These are phyloP conservation scores for Acanthiza pusilla DNA, from an alignment of 2,797 vertebrate genomes.

Conservation along the genomic window DNA sequence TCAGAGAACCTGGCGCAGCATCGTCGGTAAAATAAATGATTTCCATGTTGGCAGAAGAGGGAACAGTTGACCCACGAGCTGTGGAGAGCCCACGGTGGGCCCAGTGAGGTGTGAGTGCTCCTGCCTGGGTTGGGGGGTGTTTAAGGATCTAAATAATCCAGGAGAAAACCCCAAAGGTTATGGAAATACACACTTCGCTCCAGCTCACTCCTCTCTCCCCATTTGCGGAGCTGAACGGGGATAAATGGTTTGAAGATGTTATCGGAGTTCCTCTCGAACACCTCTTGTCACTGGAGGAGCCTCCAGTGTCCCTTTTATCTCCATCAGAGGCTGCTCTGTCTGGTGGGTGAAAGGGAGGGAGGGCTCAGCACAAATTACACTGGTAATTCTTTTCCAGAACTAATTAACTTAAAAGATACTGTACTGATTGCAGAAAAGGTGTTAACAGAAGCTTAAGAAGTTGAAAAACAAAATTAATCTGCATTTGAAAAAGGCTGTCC, in stretches of 20 bases:
- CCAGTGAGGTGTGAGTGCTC: too few relatives aligned
- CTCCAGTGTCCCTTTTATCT: constrained; percentile 45
- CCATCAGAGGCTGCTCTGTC: background rate
- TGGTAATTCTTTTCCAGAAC: constrained; percentile 45
- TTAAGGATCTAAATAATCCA: rapidly evolving
- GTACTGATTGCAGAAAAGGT: constrained; percentile 50
- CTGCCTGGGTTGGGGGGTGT: rapidly evolving
- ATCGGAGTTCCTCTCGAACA: background rate
- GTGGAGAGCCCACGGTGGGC: background rate
- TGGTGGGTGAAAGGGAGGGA: constrained; percentile 7
- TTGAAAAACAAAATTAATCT: constrained; percentile 48
- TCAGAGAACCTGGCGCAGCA: background rate
- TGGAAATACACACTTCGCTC: rapidly evolving
- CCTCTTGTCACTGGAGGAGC: constrained; percentile 12
- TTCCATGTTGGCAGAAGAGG: rapidly evolving
- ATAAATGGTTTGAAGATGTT: background rate
- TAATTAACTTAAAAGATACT: constrained; percentile 53
- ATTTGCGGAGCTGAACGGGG: background rate
- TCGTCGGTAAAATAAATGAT: rapidly evolving
- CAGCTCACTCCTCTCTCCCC: background rate
- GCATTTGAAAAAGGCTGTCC: background rate
- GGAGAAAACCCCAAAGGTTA: background rate
- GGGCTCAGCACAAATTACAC: constrained; percentile 1
- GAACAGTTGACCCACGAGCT: rapidly evolving
- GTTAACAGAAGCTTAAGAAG: constrained; percentile 52